Evolutionary conservation across 2,888 invertebrate genomes (phyloP).

Genomic region (Eilema caniola): DNA sequence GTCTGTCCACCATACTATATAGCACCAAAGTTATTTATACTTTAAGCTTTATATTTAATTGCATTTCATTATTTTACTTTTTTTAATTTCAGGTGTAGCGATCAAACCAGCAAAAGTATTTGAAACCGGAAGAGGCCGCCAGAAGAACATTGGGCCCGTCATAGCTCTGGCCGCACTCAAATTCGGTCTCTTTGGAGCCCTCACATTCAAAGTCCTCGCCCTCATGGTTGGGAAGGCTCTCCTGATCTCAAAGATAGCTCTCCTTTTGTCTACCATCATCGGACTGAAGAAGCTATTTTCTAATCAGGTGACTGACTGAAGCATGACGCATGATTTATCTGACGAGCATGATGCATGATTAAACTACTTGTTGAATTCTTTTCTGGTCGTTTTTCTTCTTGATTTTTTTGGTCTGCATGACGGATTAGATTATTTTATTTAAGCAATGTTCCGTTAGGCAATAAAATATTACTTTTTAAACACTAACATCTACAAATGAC

Average conservation of each 20-base stretch:
- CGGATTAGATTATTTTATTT: background rate
- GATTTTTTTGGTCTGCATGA: constrained; percentile 22
- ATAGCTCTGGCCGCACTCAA: constrained; percentile 93
- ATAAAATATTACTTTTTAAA: too few species aligned
- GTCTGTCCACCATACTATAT: too few species aligned
- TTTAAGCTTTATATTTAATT: too few species aligned
- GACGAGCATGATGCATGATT: constrained; percentile 57
- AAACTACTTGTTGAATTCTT: constrained; percentile 27
- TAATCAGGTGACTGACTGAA: constrained; percentile 85
- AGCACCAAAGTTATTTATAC: too few species aligned
- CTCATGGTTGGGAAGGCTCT: constrained; percentile 95
- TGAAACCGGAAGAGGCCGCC: constrained; percentile 90
- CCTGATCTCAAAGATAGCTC: constrained; percentile 93
- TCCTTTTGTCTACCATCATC: constrained; percentile 92
- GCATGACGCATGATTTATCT: constrained; percentile 51
- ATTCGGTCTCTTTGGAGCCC: constrained; percentile 92
- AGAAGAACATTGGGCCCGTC: constrained; percentile 91
- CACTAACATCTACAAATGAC: too few species aligned
- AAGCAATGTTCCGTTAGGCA: background rate
- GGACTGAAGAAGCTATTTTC: constrained; percentile 94
- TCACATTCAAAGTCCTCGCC: constrained; percentile 93
- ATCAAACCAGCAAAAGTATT: constrained; percentile 87
- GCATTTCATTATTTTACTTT: constrained; percentile 7
- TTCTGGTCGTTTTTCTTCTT: constrained; percentile 35
- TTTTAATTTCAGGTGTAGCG: constrained; percentile 87